phyloP scores from a whole-genome alignment of 1,140 invertebrate species.

The Ephestia elutella region DNA sequence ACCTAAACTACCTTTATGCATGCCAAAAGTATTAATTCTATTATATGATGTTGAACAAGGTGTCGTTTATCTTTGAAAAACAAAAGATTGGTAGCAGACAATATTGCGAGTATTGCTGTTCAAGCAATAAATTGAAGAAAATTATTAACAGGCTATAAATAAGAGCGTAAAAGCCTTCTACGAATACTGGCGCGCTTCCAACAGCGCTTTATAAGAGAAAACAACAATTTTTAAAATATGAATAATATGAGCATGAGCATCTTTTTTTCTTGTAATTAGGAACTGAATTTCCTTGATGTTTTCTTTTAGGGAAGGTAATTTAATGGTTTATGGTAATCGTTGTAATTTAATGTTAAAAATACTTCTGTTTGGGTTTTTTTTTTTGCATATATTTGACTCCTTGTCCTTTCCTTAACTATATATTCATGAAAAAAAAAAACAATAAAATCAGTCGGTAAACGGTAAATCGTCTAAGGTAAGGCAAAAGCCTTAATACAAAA shows the following conservation, averaged over 20 bases:
- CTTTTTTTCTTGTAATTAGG: neutral
- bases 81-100: neutral
- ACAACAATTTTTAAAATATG: slow-evolving; percentile 9
- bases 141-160: slow-evolving; percentile 26
- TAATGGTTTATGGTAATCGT: neutral
- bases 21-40: too few relatives aligned
- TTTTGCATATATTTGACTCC: too few relatives aligned
- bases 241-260: neutral
- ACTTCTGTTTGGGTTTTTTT: too few relatives aligned
- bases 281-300: too few relatives aligned
- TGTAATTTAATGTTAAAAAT: too few relatives aligned
- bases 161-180: slow-evolving; percentile 18
- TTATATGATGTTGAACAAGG: neutral
- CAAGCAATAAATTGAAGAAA: slow-evolving; percentile 20
- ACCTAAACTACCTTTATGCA: too few relatives aligned
- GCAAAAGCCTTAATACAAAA: too few relatives aligned
- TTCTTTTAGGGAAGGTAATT: too few relatives aligned
- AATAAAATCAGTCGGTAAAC: too few relatives aligned
- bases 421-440: too few relatives aligned
- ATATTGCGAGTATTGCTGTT: slow-evolving; percentile 3
- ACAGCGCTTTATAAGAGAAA: slow-evolving; percentile 18
- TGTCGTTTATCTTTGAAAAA: neutral
- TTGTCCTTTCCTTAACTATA: too few relatives aligned
- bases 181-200: slow-evolving; percentile 18
- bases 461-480: too few relatives aligned